Percentiles rank a stretch among this genome's conserved stretches.
phyloP scores from a whole-genome alignment of 1,140 invertebrate species.

The roundworm (Caenorhabditis elegans) region DNA sequence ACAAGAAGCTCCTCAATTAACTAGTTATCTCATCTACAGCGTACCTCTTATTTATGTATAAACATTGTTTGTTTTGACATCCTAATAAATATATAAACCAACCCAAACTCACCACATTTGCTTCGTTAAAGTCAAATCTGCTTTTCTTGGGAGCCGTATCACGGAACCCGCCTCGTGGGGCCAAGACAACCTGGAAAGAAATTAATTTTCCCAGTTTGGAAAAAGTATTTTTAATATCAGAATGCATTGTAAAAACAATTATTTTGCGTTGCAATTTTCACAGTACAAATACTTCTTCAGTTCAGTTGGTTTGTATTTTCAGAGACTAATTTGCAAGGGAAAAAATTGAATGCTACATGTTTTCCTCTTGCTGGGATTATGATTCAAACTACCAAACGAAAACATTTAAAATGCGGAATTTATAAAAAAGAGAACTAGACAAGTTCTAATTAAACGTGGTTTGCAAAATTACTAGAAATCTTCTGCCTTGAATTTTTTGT shows the following conservation, averaged over 20 bases:
- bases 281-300: background rate
- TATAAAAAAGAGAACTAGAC: no score
- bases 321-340: no score
- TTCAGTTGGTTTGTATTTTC: no score
- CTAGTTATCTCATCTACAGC: slow-evolving; percentile 1
- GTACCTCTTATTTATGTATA: slow-evolving; percentile 17
- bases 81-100: background rate
- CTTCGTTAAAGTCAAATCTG: background rate
- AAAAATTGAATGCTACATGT: no score
- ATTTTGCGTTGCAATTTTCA: background rate
- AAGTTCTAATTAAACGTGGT: no score
- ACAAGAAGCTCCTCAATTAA: slow-evolving; percentile 19
- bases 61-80: background rate
- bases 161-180: background rate
- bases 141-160: background rate
- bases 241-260: no score
- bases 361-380: no score
- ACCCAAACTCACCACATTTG: background rate
- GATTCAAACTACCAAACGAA: no score
- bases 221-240: no score
- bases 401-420: no score
- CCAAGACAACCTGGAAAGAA: background rate
- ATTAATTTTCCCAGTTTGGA: background rate
- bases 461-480: no score
- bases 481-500: no score